Base-by-base conservation (phyloP, 2,113 vertebrate genomes). In the Protomyctophum bolini region DNA sequence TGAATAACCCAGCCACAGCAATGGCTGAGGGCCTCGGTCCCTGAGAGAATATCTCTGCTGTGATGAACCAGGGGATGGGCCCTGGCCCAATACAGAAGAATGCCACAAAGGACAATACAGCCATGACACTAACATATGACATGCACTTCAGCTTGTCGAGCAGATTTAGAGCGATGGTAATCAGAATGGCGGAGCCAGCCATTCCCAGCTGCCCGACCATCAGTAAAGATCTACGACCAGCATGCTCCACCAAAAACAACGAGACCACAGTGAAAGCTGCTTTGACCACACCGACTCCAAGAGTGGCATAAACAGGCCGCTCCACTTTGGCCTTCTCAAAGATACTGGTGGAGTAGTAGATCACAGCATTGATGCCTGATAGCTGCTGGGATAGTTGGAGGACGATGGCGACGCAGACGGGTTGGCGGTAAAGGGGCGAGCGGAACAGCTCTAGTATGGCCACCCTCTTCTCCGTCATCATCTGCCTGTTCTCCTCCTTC, bases 81-180 rank as follows among this genome's bases (percentile, higher is more conserved):
- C 98, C 98, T 0, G 98, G 98, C 2, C 98, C 98, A 0, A 99
- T 95, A 92, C 99, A 97, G n/a, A 99, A 99, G 91, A 99, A 99
- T 0, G 98, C 97, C 71, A 99, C 98, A 0, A 98, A 99, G 75
- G 94, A 88, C 0, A 99, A 97, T 86, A 98, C 95, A 82, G 97
- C 97, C 54, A 97, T 94, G 0, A 99, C 98, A 90, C 97, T 97
- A 83, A 99, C 48, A 59, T 99, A 99, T 12, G 97, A 98, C 96
- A 99, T 96, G 94, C 94, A 95, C 1, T 91, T 48, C 72, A 96
- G 76, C 74, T 90, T 54, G 0, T 96, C 95, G 92, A 95, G 85
- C 78, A 99, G 87, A 0, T 94, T 94, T 85, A 98, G 80, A 0
- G 98, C 96, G 0, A 98, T 92, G 6, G 98, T 99, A 97, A 99